Evolutionary conservation across 2,113 vertebrate genomes (phyloP).

Genomic region (Nerophis ophidion): DNA sequence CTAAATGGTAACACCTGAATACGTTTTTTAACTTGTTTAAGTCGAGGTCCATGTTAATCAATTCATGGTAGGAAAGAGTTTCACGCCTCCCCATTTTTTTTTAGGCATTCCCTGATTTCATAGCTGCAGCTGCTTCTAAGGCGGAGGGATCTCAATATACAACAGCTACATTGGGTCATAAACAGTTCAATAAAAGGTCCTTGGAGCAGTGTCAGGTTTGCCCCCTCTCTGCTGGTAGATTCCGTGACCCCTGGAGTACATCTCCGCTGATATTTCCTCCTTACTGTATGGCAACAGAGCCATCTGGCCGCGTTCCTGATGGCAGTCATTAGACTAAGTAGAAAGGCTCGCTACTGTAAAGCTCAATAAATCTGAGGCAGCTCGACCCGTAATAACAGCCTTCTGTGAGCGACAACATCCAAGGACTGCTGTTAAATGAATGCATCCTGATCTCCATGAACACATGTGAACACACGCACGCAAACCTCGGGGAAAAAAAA

Average conservation of each 20-base stretch:
- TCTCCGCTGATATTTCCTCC: conserved; percentile 15
- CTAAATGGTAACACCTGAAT: no score
- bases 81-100: no score
- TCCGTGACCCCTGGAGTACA: conserved; percentile 7
- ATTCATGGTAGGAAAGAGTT: no score
- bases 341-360: conserved; percentile 37
- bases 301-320: conserved; percentile 51
- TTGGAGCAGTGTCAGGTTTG: no score
- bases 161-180: no score
- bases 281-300: conserved; percentile 27
- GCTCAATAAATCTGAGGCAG: conserved; percentile 53
- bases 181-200: no score
- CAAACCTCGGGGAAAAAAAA: conserved; percentile 25
- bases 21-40: no score
- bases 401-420: conserved; percentile 23
- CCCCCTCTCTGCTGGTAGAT: no score
- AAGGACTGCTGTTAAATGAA: conserved; percentile 26
- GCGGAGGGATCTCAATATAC: no score
- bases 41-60: no score
- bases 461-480: conserved; percentile 22
- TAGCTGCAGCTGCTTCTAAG: no score
- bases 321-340: conserved; percentile 62
- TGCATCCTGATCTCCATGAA: conserved; percentile 25
- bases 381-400: conserved; percentile 40
- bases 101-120: no score